These are phyloP conservation scores for Petrocephalus sullivani DNA, from an alignment of 2,797 vertebrate genomes.

Conservation along the genomic window DNA sequence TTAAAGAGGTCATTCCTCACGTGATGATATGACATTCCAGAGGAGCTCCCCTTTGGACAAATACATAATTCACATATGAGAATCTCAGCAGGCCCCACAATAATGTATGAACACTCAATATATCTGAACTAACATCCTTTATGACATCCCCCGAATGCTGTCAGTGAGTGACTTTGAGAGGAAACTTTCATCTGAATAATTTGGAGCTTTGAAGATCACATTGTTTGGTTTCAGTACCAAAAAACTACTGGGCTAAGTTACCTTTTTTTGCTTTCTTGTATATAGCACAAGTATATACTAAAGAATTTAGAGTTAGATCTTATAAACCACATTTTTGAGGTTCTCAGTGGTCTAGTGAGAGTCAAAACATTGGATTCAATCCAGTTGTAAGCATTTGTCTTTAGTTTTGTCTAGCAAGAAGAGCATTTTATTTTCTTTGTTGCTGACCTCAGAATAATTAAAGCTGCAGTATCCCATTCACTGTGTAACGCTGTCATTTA, in stretches of 20 bases:
- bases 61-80: not conserved
- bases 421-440: not conserved
- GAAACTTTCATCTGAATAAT: slow-evolving; percentile 4
- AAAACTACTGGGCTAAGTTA: not conserved
- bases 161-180: not conserved
- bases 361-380: not conserved
- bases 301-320: not conserved
- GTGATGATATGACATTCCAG: not conserved
- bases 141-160: not conserved
- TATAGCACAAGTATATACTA: slow-evolving; percentile 19
- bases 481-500: not conserved
- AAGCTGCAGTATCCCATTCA: not conserved
- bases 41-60: not conserved
- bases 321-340: not conserved
- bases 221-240: slow-evolving; percentile 15
- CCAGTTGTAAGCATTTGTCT: not conserved
- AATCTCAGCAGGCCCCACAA: not conserved
- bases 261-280: slow-evolving; percentile 8
- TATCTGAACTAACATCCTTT: not conserved
- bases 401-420: not conserved
- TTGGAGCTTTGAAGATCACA: slow-evolving; percentile 6
- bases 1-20: not conserved
- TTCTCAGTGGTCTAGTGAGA: not conserved
- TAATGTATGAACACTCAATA: not conserved
- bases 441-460: not conserved